Evolutionary conservation across 2,797 vertebrate genomes (phyloP).

Genomic region (Alca torda): DNA sequence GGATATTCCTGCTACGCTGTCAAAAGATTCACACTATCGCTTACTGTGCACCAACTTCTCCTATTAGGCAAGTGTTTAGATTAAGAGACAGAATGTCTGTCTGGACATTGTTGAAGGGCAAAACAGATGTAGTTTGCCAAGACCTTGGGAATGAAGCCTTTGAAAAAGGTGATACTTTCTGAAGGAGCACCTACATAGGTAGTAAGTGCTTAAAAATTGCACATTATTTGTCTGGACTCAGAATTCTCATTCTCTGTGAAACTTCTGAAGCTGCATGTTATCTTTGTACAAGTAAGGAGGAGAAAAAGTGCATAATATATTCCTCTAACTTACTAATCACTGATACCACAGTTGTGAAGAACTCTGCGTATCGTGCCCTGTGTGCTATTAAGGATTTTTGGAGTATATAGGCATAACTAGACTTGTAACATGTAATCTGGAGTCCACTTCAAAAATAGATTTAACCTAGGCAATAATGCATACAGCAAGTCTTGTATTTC

Average conservation of each 20-base stretch:
- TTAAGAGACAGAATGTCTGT: background rate
- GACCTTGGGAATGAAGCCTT: fast-evolving
- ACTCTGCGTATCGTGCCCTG: background rate
- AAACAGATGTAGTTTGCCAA: background rate
- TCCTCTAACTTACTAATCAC: slow-evolving; percentile 21
- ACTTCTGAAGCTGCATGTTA: background rate
- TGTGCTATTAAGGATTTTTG: background rate
- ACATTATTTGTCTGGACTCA: background rate
- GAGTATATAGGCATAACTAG: slow-evolving; percentile 2
- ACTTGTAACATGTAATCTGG: background rate
- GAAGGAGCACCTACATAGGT: background rate
- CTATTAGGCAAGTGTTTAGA: background rate
- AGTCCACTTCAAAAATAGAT: slow-evolving; percentile 34
- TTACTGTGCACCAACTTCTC: background rate
- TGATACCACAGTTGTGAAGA: background rate
- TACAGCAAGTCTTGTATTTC: slow-evolving; percentile 9
- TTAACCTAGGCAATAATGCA: slow-evolving; percentile 42
- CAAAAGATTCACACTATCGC: background rate
- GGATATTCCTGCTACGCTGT: background rate
- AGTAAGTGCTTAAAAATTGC: background rate
- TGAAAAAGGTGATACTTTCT: background rate
- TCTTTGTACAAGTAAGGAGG: slow-evolving; percentile 19
- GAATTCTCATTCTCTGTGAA: background rate
- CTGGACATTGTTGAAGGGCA: background rate
- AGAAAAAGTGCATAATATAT: slow-evolving; percentile 31